Base-by-base conservation (phyloP, 2,888 invertebrate genomes). In the Cerastis rubricosa region DNA sequence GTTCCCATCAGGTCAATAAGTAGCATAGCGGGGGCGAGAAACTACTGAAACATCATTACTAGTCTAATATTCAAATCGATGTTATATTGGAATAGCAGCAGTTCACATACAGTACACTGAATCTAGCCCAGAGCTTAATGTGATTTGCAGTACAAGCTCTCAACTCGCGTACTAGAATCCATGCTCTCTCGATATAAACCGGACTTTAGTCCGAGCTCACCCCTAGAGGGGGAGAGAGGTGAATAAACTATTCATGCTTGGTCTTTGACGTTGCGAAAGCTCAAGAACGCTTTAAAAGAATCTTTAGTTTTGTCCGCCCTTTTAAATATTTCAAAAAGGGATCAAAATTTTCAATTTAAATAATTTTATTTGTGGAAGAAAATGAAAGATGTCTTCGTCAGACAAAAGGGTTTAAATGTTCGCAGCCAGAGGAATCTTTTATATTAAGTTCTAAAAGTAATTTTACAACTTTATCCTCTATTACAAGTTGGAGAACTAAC, bases 231-330 rank as follows among this genome's bases (percentile, higher is more conserved):
- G 47, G 47, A 35, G 43, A 51, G 59, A 85, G 82, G 73, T 83
- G 29, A 85, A 82, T 77, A 83, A 81, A 81, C 85, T 74, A 83
- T 81, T 77, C 69, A 81, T 63, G 45, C 19, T 25, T 64, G 77
- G 85, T 81, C 85, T 82, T 85, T 78, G 85, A 83, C 83, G 72
- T 71, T 65, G 74, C 57, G 45, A 49, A 74, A 43, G 40, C 65
- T 76, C n/a, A 57, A 45, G 66, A 57, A 19, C 7, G 1, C 57
- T 70, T 29, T 57, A 29, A 76, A 68, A 49, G 49, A 6, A 8
- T 51, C 29, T 49, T 29, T 8, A 49, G 45, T 54, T 63, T 54
- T 35, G 3, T 61, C 14, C 1, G 25, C 12, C 11, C 1, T 19
- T 61, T 49, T 25, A 57, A 49, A 51, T 78, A 80, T 79, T 64